phyloP scores from a whole-genome alignment of 2,797 vertebrate species.

The Microctenopoma stevenorrisi region DNA sequence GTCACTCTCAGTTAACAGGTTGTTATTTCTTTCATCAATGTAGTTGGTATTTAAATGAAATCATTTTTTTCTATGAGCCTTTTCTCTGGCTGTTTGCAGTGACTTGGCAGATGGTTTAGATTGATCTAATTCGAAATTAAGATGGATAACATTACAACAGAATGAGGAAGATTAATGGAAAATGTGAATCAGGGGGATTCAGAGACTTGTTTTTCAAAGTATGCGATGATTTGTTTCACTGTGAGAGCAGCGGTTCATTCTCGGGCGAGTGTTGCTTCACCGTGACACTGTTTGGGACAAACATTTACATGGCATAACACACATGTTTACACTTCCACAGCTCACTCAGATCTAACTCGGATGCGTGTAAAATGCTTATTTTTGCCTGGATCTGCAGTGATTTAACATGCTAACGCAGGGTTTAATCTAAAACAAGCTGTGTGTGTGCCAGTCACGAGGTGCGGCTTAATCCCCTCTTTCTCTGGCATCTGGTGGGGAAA shows the following conservation, averaged over 20 bases:
- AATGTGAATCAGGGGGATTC: constrained; percentile 44
- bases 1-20: constrained; percentile 14
- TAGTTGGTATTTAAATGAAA: constrained; percentile 21
- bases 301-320: constrained; percentile 15
- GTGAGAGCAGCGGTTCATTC: constrained; percentile 25
- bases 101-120: constrained; percentile 43
- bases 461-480: constrained; percentile 23
- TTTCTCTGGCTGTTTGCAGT: constrained; percentile 4
- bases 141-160: constrained; percentile 26
- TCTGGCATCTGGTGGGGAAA: constrained; percentile 38
- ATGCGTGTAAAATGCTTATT: constrained; percentile 41
- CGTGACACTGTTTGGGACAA: constrained; percentile 14
- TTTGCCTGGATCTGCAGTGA: constrained; percentile 17
- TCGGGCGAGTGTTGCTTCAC: background rate
- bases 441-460: constrained; percentile 4
- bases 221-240: constrained; percentile 10
- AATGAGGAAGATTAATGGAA: constrained; percentile 46
- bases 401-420: constrained; percentile 29
- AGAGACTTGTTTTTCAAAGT: constrained; percentile 20
- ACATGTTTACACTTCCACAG: constrained; percentile 29
- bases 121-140: constrained; percentile 48
- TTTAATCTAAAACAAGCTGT: constrained; percentile 40
- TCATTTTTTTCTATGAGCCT: background rate
- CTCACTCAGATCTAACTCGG: constrained; percentile 14
- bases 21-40: background rate